These are phyloP conservation scores for Brachyhypopomus gauderio DNA, from an alignment of 2,113 vertebrate genomes.

Conservation along the genomic window DNA sequence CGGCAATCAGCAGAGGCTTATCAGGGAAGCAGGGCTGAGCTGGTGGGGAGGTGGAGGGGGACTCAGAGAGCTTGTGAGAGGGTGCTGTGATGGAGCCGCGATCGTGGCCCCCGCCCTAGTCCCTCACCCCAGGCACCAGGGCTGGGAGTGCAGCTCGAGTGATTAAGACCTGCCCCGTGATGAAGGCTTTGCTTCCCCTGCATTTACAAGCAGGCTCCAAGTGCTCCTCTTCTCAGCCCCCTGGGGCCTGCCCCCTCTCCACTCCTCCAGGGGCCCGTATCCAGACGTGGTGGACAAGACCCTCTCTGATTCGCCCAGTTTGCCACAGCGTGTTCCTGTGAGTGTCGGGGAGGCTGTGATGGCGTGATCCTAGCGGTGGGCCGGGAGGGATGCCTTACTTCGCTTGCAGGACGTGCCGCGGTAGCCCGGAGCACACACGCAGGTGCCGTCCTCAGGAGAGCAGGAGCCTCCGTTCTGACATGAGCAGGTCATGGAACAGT, in stretches of 20 bases:
- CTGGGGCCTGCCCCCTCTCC: constrained; percentile 1
- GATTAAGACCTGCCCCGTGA: constrained; percentile 71
- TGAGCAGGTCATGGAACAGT: constrained; percentile 94
- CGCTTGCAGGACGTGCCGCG: constrained; percentile 93
- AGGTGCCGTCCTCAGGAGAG: constrained; percentile 91
- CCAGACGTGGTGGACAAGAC: constrained; percentile 33
- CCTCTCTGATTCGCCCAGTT: constrained; percentile 21
- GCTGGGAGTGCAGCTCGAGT: constrained; percentile 58
- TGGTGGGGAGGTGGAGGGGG: constrained; percentile 30
- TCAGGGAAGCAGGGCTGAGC: constrained; percentile 54
- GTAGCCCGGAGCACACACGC: constrained; percentile 93
- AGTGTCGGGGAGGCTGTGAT: not conserved
- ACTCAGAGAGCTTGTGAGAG: constrained; percentile 51
- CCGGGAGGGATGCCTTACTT: constrained; percentile 78
- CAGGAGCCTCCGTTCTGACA: constrained; percentile 96
- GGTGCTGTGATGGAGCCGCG: constrained; percentile 64
- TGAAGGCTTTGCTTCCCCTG: constrained; percentile 66
- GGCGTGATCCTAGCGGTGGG: constrained; percentile 23
- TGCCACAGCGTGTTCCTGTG: constrained; percentile 20
- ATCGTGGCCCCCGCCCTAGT: constrained; percentile 44
- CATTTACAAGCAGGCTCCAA: constrained; percentile 60
- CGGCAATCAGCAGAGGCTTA: constrained; percentile 69
- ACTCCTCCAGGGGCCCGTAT: constrained; percentile 33
- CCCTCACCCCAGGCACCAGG: constrained; percentile 39
- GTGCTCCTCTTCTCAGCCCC: constrained; percentile 55